phyloP scores from a whole-genome alignment of 2,113 vertebrate species.

The Sitta europaea region DNA sequence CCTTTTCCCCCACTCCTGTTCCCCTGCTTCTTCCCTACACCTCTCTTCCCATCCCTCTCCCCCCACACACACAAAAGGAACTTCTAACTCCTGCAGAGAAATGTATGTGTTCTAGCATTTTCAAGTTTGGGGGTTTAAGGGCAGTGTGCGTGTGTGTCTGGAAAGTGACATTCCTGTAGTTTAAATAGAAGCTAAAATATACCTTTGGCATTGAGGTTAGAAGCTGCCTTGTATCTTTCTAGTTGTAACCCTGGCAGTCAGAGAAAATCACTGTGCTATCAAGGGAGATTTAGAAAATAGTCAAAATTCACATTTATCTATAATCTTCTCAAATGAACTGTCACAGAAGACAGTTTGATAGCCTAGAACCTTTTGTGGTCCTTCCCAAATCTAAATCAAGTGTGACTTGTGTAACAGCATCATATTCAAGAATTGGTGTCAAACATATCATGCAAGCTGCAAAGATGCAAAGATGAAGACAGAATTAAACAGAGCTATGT shows the following conservation, averaged over 20 bases:
- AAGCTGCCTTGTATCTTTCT: not conserved
- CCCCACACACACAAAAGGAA: not conserved
- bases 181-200: not conserved
- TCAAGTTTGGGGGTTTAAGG: no score
- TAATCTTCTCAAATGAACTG: not conserved
- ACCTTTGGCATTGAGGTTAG: not conserved
- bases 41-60: no score
- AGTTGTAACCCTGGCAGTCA: not conserved
- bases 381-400: not conserved
- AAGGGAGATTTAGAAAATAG: not conserved
- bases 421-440: not conserved
- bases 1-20: fast-evolving
- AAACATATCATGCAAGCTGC: not conserved
- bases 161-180: not conserved
- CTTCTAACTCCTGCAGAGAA: not conserved
- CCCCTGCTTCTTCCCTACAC: fast-evolving
- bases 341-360: not conserved
- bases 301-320: not conserved
- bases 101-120: not conserved
- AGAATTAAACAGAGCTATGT: not conserved
- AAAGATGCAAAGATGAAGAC: not conserved
- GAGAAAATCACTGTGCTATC: not conserved
- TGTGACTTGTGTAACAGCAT: not conserved
- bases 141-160: no score
- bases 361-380: not conserved